Conservation (phyloP, 2,888 invertebrate species). For the Meliscaeva auricollis region DNA sequence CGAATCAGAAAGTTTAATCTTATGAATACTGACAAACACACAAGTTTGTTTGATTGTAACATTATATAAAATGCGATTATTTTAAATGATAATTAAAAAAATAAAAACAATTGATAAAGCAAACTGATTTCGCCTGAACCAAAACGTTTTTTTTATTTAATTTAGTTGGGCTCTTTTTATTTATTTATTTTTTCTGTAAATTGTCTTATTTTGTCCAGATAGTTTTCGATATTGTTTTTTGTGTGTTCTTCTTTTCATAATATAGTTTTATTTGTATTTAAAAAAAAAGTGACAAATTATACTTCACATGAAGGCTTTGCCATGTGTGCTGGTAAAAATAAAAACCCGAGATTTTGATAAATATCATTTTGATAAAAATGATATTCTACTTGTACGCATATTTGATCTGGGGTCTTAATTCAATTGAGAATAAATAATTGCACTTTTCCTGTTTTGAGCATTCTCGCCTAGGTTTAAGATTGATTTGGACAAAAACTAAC, state of each 20-base stretch:
- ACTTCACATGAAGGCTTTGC: no score
- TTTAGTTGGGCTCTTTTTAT: conserved; percentile 5
- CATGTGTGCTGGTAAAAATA: no score
- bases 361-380: no score
- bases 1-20: conserved; percentile 56
- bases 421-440: no score
- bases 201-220: not conserved
- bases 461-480: no score
- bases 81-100: conserved; percentile 43
- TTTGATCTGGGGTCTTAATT: no score
- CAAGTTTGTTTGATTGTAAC: conserved; percentile 16
- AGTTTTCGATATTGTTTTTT: not conserved
- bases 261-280: not conserved
- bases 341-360: no score
- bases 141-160: conserved; percentile 36
- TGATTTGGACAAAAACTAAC: no score
- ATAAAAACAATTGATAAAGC: conserved; percentile 54
- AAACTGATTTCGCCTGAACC: conserved; percentile 69
- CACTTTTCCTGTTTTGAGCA: no score
- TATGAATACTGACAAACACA: conserved; percentile 18
- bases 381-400: no score
- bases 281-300: no score
- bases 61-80: conserved; percentile 13
- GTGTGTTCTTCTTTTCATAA: not conserved
- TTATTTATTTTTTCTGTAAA: not conserved